A percentile compares a stretch with the other conserved stretches of the same genome.
Conservation (phyloP, 2,113 vertebrate genomes). For the Albula glossodonta region DNA sequence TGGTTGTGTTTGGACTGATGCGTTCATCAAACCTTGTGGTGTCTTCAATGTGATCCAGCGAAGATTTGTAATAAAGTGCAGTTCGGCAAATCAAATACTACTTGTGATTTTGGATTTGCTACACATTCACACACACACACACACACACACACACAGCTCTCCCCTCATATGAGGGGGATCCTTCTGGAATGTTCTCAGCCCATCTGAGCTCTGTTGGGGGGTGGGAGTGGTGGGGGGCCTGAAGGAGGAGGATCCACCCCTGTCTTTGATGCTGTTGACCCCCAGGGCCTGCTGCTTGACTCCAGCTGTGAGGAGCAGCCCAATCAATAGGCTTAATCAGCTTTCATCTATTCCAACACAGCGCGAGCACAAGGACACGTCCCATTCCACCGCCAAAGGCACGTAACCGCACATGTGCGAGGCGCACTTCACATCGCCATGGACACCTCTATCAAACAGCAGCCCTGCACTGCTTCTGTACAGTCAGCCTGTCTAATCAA, state of each 20-base stretch:
- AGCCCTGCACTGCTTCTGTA: no score
- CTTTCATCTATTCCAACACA: not conserved
- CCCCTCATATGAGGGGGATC: no score
- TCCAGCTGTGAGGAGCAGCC: not conserved
- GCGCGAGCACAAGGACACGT: not conserved
- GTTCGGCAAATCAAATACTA: not conserved
- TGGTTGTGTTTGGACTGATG: constrained; percentile 3
- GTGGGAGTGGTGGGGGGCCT: no score
- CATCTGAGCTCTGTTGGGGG: no score
- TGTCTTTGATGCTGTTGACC: not conserved
- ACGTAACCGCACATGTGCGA: not conserved
- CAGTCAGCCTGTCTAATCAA: not conserved
- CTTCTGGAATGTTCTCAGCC: no score
- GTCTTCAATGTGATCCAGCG: not conserved
- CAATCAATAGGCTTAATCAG: not conserved
- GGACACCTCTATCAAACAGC: not conserved
- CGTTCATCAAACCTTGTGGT: not conserved
- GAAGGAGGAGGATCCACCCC: not conserved
- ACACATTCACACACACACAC: not conserved
- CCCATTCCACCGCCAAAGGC: no score
- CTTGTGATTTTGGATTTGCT: not conserved
- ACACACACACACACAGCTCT: not conserved
- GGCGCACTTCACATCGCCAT: no score
- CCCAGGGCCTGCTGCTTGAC: not conserved
- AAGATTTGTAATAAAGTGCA: constrained; percentile 20